Evolutionary conservation across 2,888 invertebrate species (phyloP).

Genomic region (Yponomeuta sedellus): DNA sequence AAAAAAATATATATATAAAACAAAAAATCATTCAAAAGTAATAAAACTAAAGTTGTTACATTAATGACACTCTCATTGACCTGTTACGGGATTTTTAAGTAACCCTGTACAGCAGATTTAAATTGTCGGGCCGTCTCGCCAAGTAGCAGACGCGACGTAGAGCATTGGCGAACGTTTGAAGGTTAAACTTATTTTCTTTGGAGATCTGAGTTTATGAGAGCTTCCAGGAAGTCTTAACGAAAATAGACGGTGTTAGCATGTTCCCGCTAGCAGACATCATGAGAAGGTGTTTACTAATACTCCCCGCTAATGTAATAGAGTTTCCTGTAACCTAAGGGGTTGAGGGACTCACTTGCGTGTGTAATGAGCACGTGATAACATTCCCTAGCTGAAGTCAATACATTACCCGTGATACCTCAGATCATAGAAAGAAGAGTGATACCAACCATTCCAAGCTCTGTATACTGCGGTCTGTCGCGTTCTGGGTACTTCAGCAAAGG

Average conservation of each 20-base stretch:
- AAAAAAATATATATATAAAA: too few species aligned
- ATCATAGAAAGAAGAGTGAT: too few species aligned
- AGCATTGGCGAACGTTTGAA: constrained; percentile 54
- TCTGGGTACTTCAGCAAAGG: too few species aligned
- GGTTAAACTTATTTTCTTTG: constrained; percentile 45
- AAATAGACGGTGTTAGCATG: constrained; percentile 7
- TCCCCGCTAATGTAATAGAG: background rate
- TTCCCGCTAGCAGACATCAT: constrained; percentile 7
- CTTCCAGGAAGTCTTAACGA: constrained; percentile 16
- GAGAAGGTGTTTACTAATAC: constrained; percentile 13
- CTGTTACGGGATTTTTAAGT: too few species aligned
- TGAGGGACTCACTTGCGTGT: background rate
- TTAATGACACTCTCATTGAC: too few species aligned
- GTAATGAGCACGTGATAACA: background rate
- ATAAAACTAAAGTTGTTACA: too few species aligned
- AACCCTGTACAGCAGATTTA: constrained; percentile 29
- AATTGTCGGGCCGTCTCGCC: constrained; percentile 41
- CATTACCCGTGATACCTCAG: too few species aligned
- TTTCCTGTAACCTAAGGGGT: constrained; percentile 1
- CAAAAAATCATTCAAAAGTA: too few species aligned
- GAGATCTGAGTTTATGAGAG: constrained; percentile 1
- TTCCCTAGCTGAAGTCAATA: background rate
- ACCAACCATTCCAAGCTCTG: background rate
- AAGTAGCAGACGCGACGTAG: constrained; percentile 37
- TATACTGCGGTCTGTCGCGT: background rate